phyloP scores from a whole-genome alignment of 2,888 invertebrate species.

The Macrophya alboannulata region DNA sequence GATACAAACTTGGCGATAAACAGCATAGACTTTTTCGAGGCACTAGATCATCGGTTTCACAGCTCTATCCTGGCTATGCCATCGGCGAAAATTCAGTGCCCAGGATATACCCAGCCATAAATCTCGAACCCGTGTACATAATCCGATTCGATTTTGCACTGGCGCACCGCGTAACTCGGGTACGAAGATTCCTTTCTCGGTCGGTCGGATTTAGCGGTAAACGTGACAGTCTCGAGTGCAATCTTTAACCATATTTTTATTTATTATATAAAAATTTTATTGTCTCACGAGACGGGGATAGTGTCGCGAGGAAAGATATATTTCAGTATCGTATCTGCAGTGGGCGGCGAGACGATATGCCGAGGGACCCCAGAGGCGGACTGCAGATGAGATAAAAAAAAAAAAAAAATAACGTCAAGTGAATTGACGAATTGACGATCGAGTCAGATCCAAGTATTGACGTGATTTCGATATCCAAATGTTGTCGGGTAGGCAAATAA shows the following conservation, averaged over 20 bases:
- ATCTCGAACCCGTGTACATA: conserved; percentile 26
- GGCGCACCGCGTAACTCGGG: conserved; percentile 1
- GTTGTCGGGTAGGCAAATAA: not conserved
- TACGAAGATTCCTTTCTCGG: conserved; percentile 7
- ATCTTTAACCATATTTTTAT: not conserved
- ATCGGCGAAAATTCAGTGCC: conserved; percentile 24
- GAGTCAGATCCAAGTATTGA: not conserved
- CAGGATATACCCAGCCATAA: conserved; percentile 44
- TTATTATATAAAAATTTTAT: not conserved
- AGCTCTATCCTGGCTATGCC: conserved; percentile 20
- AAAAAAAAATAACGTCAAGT: not conserved
- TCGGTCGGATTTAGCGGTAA: not conserved
- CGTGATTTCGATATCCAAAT: conserved; percentile 28
- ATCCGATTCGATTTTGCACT: conserved; percentile 38
- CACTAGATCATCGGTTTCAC: conserved; percentile 40
- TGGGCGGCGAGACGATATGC: conserved; percentile 5
- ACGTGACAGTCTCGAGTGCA: not conserved
- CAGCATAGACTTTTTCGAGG: conserved; percentile 28
- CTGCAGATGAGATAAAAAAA: not conserved
- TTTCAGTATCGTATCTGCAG: conserved; percentile 5
- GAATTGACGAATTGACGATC: conserved; percentile 6
- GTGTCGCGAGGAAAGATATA: conserved; percentile 1
- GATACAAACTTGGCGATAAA: conserved; percentile 50
- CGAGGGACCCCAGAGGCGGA: not conserved
- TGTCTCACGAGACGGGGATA: not conserved